Evolutionary conservation across 1,140 invertebrate genomes (phyloP).

Genomic region (Rhopalosiphum padi): DNA sequence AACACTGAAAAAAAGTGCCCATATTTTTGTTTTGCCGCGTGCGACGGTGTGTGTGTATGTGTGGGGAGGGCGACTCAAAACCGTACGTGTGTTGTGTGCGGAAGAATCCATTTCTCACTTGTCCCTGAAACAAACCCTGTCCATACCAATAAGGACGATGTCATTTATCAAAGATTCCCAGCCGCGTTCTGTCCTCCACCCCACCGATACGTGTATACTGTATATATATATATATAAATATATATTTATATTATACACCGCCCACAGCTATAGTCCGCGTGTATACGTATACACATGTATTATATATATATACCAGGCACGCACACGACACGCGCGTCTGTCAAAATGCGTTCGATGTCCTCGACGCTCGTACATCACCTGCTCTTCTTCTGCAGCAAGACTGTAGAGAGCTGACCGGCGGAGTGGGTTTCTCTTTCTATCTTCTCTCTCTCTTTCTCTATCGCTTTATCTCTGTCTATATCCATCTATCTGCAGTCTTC

Average conservation of each 20-base stretch:
- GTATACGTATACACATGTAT: not conserved
- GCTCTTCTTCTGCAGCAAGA: not conserved
- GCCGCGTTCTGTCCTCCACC: not conserved
- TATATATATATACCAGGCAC: not conserved
- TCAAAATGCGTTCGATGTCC: conserved; percentile 51
- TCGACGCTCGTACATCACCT: conserved; percentile 51
- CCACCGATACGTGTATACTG: not conserved
- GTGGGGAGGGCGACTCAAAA: conserved; percentile 23
- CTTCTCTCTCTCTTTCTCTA: too few species aligned
- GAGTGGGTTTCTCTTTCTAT: not conserved
- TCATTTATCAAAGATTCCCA: conserved; percentile 58
- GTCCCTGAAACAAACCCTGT: conserved; percentile 58
- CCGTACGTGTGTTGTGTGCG: conserved; percentile 55
- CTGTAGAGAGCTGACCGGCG: not conserved
- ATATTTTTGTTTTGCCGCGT: conserved; percentile 44
- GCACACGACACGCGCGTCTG: not conserved
- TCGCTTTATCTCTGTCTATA: not conserved
- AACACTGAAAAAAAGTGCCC: conserved; percentile 42
- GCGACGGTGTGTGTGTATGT: not conserved
- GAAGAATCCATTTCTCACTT: conserved; percentile 58
- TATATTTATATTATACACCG: conserved; percentile 14
- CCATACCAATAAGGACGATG: conserved; percentile 57
- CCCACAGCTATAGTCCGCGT: not conserved
- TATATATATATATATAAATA: too few species aligned
- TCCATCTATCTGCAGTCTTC: conserved; percentile 11